These are phyloP conservation scores for Panulirus ornatus DNA, from an alignment of 1,140 invertebrate genomes.

Conservation along the genomic window DNA sequence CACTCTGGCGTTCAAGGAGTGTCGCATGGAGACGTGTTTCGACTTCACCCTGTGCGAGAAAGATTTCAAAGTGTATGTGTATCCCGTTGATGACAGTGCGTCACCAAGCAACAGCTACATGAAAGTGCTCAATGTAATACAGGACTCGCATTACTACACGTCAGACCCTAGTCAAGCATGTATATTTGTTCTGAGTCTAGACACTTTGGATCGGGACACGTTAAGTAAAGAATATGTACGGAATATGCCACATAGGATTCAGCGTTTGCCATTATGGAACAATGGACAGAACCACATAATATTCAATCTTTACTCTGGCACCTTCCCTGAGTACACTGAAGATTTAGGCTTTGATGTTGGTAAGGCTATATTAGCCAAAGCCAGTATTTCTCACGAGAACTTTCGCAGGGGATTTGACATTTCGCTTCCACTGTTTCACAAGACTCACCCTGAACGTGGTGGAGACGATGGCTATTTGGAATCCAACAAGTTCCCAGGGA, in stretches of 20 bases:
- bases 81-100: constrained; percentile 87
- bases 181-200: constrained; percentile 95
- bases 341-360: constrained; percentile 95
- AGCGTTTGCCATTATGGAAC: constrained; percentile 86
- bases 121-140: constrained; percentile 94
- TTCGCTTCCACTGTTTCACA: constrained; percentile 97
- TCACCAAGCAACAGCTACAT: constrained; percentile 90
- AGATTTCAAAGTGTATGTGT: constrained; percentile 95
- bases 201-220: constrained; percentile 96
- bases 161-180: constrained; percentile 93
- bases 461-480: constrained; percentile 88
- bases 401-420: constrained; percentile 96
- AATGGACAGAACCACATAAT: constrained; percentile 97
- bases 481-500: constrained; percentile 91
- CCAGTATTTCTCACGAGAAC: constrained; percentile 92
- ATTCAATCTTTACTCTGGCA: constrained; percentile 99
- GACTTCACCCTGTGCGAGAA: constrained; percentile 91
- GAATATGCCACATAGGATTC: constrained; percentile 84
- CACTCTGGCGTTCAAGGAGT: constrained; percentile 78
- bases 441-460: constrained; percentile 93
- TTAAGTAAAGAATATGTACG: constrained; percentile 93
- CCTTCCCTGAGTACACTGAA: constrained; percentile 98
- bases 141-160: constrained; percentile 94
- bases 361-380: constrained; percentile 97
- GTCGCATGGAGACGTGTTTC: constrained; percentile 97